Percentiles rank a stretch among this genome's conserved stretches.
These are phyloP conservation scores for Copidosoma aretas DNA, from an alignment of 2,888 invertebrate species.

Conservation along the genomic window DNA sequence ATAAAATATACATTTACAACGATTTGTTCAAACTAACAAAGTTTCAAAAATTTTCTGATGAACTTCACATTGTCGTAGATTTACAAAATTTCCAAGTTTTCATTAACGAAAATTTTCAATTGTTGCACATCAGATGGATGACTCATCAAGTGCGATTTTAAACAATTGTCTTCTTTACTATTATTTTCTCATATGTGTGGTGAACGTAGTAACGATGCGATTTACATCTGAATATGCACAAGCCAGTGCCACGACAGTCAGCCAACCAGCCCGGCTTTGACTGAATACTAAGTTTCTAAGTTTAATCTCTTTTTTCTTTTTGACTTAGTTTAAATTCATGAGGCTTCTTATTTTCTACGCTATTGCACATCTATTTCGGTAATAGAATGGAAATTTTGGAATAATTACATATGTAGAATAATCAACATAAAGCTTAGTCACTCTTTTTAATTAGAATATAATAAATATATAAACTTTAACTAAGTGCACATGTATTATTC, in stretches of 20 bases:
- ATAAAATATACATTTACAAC: too few species aligned
- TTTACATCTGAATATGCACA: slow-evolving; percentile 12
- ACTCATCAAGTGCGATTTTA: slow-evolving; percentile 7
- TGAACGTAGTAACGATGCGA: background rate
- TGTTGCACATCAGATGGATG: background rate
- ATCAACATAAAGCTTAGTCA: too few species aligned
- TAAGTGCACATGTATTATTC: too few species aligned
- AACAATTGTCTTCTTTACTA: slow-evolving; percentile 8
- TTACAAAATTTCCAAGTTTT: background rate
- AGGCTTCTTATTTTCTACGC: background rate
- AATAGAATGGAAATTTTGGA: too few species aligned
- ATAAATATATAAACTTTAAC: too few species aligned
- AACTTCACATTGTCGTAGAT: background rate
- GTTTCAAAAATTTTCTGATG: too few species aligned
- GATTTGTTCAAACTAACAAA: too few species aligned
- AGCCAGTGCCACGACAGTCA: background rate
- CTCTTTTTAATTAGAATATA: too few species aligned
- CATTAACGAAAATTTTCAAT: background rate
- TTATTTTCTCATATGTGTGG: background rate
- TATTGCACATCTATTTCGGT: too few species aligned
- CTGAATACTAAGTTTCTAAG: background rate
- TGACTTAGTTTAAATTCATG: background rate
- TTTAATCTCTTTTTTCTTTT: background rate
- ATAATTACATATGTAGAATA: too few species aligned
- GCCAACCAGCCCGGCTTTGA: background rate